Conservation (phyloP, 2,113 vertebrate species). For the Leucosticte australis region DNA sequence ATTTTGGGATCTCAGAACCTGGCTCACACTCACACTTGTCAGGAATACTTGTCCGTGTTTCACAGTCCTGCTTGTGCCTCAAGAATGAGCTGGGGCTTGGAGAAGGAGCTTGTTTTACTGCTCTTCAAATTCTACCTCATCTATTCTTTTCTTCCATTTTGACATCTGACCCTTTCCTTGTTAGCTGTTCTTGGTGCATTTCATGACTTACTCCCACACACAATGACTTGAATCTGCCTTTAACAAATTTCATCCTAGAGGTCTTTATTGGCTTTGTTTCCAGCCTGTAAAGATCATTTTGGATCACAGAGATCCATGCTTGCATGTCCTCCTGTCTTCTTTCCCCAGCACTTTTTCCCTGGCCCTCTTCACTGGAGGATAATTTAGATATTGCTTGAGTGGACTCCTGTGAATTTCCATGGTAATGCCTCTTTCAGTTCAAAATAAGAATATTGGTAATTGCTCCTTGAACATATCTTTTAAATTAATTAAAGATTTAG, state of each 20-base stretch:
- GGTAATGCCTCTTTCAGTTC: background rate
- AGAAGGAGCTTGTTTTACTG: background rate
- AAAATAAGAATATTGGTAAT: background rate
- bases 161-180: background rate
- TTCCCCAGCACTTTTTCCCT: background rate
- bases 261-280: background rate
- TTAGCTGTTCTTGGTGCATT: background rate
- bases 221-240: background rate
- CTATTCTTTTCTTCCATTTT: background rate
- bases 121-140: background rate
- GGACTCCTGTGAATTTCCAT: background rate
- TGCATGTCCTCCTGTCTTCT: background rate
- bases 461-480: background rate
- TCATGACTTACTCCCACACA: background rate
- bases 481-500: conserved; percentile 25
- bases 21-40: background rate
- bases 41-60: background rate
- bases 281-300: background rate
- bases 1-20: background rate
- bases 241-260: background rate
- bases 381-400: background rate
- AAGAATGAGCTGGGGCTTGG: background rate
- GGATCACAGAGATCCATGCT: background rate
- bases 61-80: background rate
- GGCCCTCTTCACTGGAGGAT: background rate